Conservation (phyloP, 2,888 invertebrate genomes). For the Minunthozetes semirufus region DNA sequence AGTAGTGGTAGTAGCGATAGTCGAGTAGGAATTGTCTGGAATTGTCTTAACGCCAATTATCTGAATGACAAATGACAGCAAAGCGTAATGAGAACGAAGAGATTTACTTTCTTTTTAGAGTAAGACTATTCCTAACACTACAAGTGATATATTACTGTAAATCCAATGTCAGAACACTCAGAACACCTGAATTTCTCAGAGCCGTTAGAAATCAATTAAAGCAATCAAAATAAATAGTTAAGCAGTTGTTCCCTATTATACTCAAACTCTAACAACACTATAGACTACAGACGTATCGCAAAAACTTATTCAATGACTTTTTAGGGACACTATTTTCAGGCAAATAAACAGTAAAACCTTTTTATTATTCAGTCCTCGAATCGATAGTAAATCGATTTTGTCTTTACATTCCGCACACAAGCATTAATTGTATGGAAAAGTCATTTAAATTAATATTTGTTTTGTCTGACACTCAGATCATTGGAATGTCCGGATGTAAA, state of each 20-base stretch:
- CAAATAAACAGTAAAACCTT: background rate
- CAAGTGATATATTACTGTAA: background rate
- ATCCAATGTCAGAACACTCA: slow-evolving; percentile 12
- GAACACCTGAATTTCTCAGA: slow-evolving; percentile 16
- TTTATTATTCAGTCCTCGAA: background rate
- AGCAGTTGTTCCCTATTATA: background rate
- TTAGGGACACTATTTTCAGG: background rate
- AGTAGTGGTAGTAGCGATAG: background rate
- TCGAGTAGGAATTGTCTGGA: background rate
- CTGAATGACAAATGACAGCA: slow-evolving; percentile 22
- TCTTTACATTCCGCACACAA: background rate
- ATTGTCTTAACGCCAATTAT: slow-evolving; percentile 23
- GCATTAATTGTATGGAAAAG: background rate
- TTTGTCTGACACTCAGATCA: slow-evolving; percentile 4
- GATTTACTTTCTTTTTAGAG: slow-evolving; percentile 9
- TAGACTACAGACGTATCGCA: too few species aligned
- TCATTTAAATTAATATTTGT: slow-evolving; percentile 8
- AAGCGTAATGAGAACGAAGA: slow-evolving; percentile 24
- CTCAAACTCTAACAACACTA: background rate
- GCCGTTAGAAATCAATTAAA: slow-evolving; percentile 26
- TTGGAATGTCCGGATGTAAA: background rate
- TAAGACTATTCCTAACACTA: background rate
- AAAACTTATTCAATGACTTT: background rate
- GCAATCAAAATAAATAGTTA: slow-evolving; percentile 22
- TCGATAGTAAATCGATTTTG: background rate